phyloP scores from a whole-genome alignment of 1,140 invertebrate species.

The Cherax quadricarinatus region DNA sequence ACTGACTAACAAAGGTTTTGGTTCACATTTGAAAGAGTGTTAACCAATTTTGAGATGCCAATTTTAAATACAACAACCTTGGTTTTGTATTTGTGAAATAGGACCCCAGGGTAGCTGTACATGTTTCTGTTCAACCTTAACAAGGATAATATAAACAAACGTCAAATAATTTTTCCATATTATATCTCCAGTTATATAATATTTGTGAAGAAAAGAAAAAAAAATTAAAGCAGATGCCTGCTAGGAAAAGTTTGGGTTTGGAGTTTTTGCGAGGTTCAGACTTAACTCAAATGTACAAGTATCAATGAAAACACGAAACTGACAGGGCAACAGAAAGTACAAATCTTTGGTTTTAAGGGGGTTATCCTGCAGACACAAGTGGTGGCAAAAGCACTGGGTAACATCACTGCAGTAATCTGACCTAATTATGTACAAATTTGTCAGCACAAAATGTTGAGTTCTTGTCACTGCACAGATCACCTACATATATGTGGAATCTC shows the following conservation, averaged over 20 bases:
- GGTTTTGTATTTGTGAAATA: too few relatives aligned
- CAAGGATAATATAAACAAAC: slow-evolving; percentile 11
- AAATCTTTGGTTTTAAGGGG: slow-evolving; percentile 66
- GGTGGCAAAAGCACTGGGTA: slow-evolving; percentile 38
- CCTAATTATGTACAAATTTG: slow-evolving; percentile 20
- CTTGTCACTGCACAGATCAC: slow-evolving; percentile 21
- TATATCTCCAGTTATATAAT: slow-evolving; percentile 69
- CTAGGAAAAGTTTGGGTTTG: slow-evolving; percentile 59
- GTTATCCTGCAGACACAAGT: slow-evolving; percentile 52
- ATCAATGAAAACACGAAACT: slow-evolving; percentile 54
- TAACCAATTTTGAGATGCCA: too few relatives aligned
- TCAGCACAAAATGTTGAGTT: neutral
- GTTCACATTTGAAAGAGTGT: too few relatives aligned
- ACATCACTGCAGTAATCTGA: slow-evolving; percentile 34
- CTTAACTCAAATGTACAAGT: slow-evolving; percentile 59
- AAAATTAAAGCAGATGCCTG: slow-evolving; percentile 61
- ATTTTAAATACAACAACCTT: too few relatives aligned
- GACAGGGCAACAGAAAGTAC: slow-evolving; percentile 55
- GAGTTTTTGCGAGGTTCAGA: slow-evolving; percentile 67
- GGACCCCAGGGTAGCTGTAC: too few relatives aligned
- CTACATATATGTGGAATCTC: slow-evolving; percentile 17
- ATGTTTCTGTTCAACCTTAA: too few relatives aligned
- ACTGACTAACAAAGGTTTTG: too few relatives aligned
- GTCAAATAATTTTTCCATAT: slow-evolving; percentile 40
- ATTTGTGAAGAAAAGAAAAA: slow-evolving; percentile 61